Percentiles rank a stretch among this genome's conserved stretches.
These are phyloP conservation scores for Melieria omissa DNA, from an alignment of 2,888 invertebrate genomes.

Conservation along the genomic window DNA sequence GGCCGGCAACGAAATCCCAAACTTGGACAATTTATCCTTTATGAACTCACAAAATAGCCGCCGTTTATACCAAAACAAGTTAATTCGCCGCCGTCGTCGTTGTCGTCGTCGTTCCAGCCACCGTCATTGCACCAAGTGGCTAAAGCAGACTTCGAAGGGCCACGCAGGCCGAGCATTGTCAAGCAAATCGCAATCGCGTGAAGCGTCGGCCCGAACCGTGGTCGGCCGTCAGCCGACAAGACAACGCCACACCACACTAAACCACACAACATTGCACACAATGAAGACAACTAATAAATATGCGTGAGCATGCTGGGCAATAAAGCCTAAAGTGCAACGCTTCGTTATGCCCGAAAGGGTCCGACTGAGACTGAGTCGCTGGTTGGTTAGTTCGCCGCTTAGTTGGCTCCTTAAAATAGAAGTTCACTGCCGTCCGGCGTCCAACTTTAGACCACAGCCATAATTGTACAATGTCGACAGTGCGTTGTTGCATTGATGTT, in stretches of 20 bases:
- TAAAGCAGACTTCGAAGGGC: too few species aligned
- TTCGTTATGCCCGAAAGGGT: slow-evolving; percentile 45
- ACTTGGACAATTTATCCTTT: slow-evolving; percentile 63
- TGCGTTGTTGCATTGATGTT: background rate
- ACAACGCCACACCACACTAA: slow-evolving; percentile 11
- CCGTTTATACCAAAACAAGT: slow-evolving; percentile 63
- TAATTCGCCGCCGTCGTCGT: slow-evolving; percentile 53
- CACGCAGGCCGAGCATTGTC: too few species aligned
- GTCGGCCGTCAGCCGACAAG: background rate
- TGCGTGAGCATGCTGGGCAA: slow-evolving; percentile 53
- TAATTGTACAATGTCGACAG: slow-evolving; percentile 8
- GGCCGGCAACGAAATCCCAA: slow-evolving; percentile 56
- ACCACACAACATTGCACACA: background rate
- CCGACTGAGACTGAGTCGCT: background rate
- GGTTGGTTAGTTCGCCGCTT: slow-evolving; percentile 9
- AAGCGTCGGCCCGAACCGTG: background rate
- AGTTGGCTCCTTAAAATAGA: slow-evolving; percentile 8
- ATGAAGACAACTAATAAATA: slow-evolving; percentile 40
- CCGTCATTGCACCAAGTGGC: background rate
- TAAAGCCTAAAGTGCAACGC: slow-evolving; percentile 61
- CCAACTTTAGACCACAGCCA: slow-evolving; percentile 24
- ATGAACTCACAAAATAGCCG: slow-evolving; percentile 64
- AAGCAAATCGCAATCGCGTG: too few species aligned
- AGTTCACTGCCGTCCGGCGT: background rate
- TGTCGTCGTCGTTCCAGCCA: background rate